Evolutionary conservation across 2,797 vertebrate genomes (phyloP).

Genomic region (Phyllotis vaccarum): DNA sequence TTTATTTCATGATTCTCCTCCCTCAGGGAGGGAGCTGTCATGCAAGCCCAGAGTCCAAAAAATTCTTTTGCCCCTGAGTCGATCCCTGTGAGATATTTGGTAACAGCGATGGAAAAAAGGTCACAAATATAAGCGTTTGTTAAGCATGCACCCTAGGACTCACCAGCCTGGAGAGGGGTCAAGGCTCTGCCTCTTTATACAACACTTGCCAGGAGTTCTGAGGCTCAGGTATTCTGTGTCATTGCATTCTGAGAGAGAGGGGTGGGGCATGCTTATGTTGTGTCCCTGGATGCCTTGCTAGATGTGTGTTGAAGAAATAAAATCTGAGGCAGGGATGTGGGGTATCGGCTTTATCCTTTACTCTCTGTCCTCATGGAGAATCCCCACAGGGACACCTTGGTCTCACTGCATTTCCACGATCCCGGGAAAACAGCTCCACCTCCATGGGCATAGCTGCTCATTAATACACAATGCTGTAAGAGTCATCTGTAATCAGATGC

Average conservation of each 20-base stretch:
- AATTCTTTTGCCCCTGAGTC: background rate
- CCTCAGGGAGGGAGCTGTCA: background rate
- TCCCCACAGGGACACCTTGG: background rate
- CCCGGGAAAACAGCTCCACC: background rate
- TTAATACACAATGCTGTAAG: slow-evolving; percentile 81
- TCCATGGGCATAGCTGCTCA: slow-evolving; percentile 40
- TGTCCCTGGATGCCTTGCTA: background rate
- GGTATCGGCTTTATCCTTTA: background rate
- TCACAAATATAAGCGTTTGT: background rate
- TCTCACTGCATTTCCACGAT: background rate
- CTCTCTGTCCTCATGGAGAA: fast-evolving
- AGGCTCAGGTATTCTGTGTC: background rate
- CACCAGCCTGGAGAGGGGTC: background rate
- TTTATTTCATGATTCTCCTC: background rate
- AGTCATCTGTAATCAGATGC: slow-evolving; percentile 87
- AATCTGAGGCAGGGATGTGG: background rate
- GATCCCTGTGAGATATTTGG: background rate
- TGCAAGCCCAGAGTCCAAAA: background rate
- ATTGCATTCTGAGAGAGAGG: fast-evolving
- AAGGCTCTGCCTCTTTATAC: background rate
- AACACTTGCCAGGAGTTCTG: too few species aligned
- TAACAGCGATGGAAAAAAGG: background rate
- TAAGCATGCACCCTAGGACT: background rate
- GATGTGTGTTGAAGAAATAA: background rate
- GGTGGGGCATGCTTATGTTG: too few species aligned